A percentile compares a stretch with the other conserved stretches of the same genome.
Evolutionary conservation across 2,888 invertebrate species (phyloP).

Genomic region (Parthenolecanium corni): DNA sequence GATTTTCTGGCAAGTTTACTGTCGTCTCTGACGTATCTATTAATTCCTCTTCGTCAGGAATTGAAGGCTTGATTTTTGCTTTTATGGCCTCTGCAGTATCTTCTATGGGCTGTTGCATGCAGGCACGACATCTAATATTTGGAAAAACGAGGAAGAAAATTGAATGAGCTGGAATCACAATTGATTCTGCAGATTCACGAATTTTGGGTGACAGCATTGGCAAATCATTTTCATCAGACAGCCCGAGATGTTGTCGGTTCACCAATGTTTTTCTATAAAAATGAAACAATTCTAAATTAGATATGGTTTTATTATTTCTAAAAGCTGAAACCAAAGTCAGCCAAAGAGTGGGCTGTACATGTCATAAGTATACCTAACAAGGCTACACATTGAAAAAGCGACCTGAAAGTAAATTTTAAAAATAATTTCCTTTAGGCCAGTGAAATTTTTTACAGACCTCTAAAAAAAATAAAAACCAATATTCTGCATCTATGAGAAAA

Average conservation of each 20-base stretch:
- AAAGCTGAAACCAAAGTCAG: too few relatives aligned
- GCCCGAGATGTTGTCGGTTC: slow-evolving; percentile 50
- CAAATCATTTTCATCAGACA: slow-evolving; percentile 47
- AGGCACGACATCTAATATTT: slow-evolving; percentile 33
- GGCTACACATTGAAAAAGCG: too few relatives aligned
- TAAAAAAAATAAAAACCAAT: too few relatives aligned
- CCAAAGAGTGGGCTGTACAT: too few relatives aligned
- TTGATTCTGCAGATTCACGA: slow-evolving; percentile 30
- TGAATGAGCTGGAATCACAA: slow-evolving; percentile 31
- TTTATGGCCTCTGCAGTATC: slow-evolving; percentile 16
- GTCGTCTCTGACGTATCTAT: not conserved
- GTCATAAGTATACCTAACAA: too few relatives aligned
- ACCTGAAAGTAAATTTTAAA: too few relatives aligned
- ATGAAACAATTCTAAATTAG: not conserved
- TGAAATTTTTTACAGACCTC: too few relatives aligned
- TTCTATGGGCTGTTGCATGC: slow-evolving; percentile 25
- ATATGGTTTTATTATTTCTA: too few relatives aligned
- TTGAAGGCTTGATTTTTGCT: slow-evolving; percentile 5
- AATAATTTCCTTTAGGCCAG: too few relatives aligned
- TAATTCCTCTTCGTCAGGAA: slow-evolving; percentile 4
- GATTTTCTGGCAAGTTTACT: not conserved
- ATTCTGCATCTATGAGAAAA: too few relatives aligned
- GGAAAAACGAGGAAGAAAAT: slow-evolving; percentile 35
- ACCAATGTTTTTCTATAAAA: slow-evolving; percentile 48
- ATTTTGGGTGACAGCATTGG: slow-evolving; percentile 36